These are phyloP conservation scores for Trichogramma dendrolimi DNA, from an alignment of 2,888 invertebrate species.

Conservation along the genomic window DNA sequence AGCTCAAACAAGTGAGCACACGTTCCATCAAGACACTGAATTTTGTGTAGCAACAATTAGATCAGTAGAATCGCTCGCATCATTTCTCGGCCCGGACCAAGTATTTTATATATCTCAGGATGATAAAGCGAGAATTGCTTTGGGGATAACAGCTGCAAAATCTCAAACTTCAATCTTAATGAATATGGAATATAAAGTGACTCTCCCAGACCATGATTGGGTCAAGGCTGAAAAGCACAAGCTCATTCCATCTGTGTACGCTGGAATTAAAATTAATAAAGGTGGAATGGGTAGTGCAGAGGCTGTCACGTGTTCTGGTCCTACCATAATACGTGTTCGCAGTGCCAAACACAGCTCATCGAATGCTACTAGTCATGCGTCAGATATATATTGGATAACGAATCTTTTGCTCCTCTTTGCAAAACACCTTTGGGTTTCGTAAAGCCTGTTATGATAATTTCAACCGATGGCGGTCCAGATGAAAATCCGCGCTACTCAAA, in stretches of 20 bases:
- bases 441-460: constrained; percentile 39
- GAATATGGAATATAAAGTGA: constrained; percentile 34
- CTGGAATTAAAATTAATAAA: constrained; percentile 32
- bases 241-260: constrained; percentile 42
- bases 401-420: constrained; percentile 30
- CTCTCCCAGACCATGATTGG: constrained; percentile 40
- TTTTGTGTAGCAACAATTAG: background rate
- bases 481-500: constrained; percentile 26
- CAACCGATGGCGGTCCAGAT: constrained; percentile 31
- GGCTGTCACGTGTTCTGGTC: constrained; percentile 46
- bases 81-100: background rate
- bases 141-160: background rate
- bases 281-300: constrained; percentile 35
- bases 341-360: constrained; percentile 36
- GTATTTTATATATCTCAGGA: background rate
- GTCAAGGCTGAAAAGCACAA: constrained; percentile 40
- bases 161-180: background rate
- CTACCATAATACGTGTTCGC: constrained; percentile 45
- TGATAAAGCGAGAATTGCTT: background rate
- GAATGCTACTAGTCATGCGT: constrained; percentile 36
- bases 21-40: background rate
- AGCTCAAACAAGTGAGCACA: background rate
- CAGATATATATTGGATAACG: constrained; percentile 11
- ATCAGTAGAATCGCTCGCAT: background rate
- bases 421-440: constrained; percentile 21